phyloP scores from a whole-genome alignment of 2,797 vertebrate species.

The Gallinago nigripennis region DNA sequence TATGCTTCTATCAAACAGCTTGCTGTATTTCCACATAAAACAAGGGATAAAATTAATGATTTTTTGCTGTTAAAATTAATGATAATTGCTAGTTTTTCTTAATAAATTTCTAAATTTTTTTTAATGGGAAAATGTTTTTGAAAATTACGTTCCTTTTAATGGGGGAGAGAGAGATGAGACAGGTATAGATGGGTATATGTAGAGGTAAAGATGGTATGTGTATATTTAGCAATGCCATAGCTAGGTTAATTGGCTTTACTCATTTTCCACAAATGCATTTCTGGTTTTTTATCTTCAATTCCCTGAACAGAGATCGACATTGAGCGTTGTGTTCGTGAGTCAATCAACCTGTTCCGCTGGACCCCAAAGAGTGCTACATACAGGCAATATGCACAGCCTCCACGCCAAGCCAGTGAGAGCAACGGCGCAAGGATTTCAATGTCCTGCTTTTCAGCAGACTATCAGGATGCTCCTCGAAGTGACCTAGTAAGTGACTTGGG shows the following conservation, averaged over 20 bases:
- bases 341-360: conserved; percentile 95
- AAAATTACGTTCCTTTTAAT: background rate
- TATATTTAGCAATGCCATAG: background rate
- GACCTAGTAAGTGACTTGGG: conserved; percentile 83
- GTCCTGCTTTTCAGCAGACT: conserved; percentile 85
- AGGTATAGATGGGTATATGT: background rate
- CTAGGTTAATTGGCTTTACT: background rate
- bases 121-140: background rate
- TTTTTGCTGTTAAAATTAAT: no score
- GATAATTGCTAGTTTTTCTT: background rate
- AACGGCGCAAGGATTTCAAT: conserved; percentile 70
- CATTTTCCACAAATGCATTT: background rate
- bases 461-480: conserved; percentile 85
- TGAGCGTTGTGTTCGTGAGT: conserved; percentile 95
- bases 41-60: background rate
- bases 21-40: background rate
- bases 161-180: no score
- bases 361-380: conserved; percentile 94
- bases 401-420: conserved; percentile 75
- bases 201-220: accelerated
- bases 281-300: background rate
- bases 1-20: background rate
- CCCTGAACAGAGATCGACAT: conserved; percentile 92
- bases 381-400: conserved; percentile 90
- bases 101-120: background rate